Evolutionary conservation across 2,113 vertebrate genomes (phyloP).

Genomic region (Eleginops maclovinus): DNA sequence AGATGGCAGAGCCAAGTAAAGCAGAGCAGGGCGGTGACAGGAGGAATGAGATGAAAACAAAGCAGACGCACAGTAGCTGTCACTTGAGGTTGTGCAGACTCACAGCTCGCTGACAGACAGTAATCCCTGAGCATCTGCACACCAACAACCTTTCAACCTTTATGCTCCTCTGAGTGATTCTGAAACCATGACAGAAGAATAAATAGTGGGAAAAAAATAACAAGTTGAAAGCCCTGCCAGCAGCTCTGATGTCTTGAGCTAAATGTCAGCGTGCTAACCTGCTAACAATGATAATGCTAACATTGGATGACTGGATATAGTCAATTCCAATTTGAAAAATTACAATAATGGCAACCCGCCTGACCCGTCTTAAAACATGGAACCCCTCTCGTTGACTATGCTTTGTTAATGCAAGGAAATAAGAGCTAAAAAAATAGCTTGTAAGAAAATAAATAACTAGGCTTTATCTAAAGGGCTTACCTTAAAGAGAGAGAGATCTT

Average conservation of each 20-base stretch:
- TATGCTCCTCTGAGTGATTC: neutral
- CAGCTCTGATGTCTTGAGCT: neutral
- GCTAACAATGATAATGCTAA: neutral
- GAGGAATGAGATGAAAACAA: conserved; percentile 9
- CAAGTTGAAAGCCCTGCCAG: neutral
- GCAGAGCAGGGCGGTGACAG: conserved; percentile 1
- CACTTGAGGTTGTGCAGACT: conserved; percentile 29
- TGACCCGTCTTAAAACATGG: too few relatives aligned
- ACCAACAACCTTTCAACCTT: conserved; percentile 1
- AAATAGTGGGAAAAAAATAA: neutral
- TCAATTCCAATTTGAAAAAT: neutral
- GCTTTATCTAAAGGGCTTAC: too few relatives aligned
- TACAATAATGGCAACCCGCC: too few relatives aligned
- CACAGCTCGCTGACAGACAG: neutral
- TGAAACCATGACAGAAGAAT: neutral
- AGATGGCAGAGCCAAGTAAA: conserved; percentile 6
- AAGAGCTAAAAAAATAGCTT: too few relatives aligned
- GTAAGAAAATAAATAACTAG: too few relatives aligned
- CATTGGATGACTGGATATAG: neutral
- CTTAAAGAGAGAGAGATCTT: too few relatives aligned
- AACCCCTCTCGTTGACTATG: too few relatives aligned
- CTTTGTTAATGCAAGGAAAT: too few relatives aligned
- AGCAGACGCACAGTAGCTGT: conserved; percentile 12
- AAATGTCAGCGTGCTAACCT: neutral
- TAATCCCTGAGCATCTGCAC: neutral